Conservation (phyloP, 2,888 invertebrate genomes). For the Acronicta leporina region DNA sequence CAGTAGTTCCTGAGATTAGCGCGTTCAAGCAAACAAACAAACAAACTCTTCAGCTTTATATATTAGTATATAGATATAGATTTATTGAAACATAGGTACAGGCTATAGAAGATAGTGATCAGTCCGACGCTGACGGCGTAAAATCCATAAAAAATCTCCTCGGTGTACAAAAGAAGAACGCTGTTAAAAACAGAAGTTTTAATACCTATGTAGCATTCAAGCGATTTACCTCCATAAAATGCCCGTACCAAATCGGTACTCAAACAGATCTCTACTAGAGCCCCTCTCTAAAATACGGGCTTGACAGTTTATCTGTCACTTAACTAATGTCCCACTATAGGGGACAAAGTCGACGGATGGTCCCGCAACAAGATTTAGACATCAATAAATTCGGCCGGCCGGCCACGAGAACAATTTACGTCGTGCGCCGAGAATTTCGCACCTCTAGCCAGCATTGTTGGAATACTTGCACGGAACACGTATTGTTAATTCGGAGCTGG, state of each 20-base stretch:
- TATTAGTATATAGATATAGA: no score
- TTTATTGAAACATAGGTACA: no score
- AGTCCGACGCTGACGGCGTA: no score
- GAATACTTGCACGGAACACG: slow-evolving; percentile 32
- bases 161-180: no score
- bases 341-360: slow-evolving; percentile 40
- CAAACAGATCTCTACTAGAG: not conserved
- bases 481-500: slow-evolving; percentile 1
- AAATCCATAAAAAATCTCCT: no score
- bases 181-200: no score
- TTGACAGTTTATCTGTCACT: slow-evolving; percentile 28
- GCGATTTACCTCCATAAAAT: not conserved
- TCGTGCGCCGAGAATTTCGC: slow-evolving; percentile 51
- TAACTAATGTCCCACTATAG: slow-evolving; percentile 40
- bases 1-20: no score
- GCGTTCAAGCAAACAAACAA: no score
- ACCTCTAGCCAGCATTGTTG: slow-evolving; percentile 43
- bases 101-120: no score
- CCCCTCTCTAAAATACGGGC: not conserved
- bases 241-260: not conserved
- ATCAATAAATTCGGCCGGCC: slow-evolving; percentile 54
- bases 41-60: no score
- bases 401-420: slow-evolving; percentile 49
- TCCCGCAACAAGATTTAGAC: slow-evolving; percentile 59
- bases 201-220: not conserved